Conservation (phyloP, 2,888 invertebrate species). For the Dexiosoma caninum region DNA sequence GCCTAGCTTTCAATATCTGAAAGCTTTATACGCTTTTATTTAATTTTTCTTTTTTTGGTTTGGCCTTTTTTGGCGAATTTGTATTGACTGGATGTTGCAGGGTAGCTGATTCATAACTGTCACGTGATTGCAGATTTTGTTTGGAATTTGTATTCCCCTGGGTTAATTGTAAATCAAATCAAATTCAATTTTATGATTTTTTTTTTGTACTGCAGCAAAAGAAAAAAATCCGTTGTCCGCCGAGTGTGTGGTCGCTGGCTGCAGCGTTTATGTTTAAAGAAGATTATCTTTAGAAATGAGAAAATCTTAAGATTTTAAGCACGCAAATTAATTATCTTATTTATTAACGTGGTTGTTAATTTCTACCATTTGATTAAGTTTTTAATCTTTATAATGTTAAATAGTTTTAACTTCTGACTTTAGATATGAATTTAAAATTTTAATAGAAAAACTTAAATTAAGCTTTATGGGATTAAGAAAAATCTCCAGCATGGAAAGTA, state of each 20-base stretch:
- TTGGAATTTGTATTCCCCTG: constrained; percentile 49
- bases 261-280: neutral
- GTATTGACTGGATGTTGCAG: neutral
- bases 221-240: neutral
- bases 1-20: constrained; percentile 42
- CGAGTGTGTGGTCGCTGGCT: constrained; percentile 22
- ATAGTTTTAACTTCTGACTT: neutral
- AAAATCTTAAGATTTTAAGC: neutral
- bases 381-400: neutral
- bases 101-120: constrained; percentile 54
- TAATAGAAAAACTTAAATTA: constrained; percentile 30
- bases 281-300: neutral
- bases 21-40: constrained; percentile 7
- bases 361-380: neutral
- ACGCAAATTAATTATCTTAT: neutral
- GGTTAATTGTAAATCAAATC: neutral
- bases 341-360: neutral
- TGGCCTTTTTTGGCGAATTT: neutral
- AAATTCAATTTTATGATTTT: constrained; percentile 28
- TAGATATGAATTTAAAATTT: neutral
- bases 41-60: neutral
- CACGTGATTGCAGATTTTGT: constrained; percentile 37
- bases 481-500: neutral
- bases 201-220: neutral
- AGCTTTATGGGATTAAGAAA: constrained; percentile 21